These are phyloP conservation scores for Xestia rhomboidea DNA, from an alignment of 2,888 invertebrate genomes.

Conservation along the genomic window DNA sequence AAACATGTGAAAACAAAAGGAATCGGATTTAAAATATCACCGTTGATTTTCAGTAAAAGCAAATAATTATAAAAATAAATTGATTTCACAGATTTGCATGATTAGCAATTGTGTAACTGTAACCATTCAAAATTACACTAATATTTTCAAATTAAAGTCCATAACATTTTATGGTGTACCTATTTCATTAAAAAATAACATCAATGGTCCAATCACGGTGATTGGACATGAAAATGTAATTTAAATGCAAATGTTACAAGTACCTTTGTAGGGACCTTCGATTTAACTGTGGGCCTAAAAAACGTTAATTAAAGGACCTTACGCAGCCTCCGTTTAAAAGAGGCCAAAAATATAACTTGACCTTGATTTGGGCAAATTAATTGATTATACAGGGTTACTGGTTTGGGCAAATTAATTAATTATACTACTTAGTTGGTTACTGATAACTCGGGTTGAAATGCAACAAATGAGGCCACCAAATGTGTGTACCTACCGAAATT, in stretches of 20 bases:
- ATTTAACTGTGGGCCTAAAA: constrained; percentile 21
- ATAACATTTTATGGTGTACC: constrained; percentile 21
- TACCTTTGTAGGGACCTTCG: constrained; percentile 16
- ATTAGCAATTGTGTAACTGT: neutral
- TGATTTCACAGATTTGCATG: constrained; percentile 8
- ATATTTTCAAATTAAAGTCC: constrained; percentile 20
- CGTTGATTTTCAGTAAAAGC: neutral
- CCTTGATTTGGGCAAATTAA: neutral
- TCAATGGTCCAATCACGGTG: constrained; percentile 61
- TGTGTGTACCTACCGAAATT: no score
- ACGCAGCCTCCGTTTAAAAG: neutral
- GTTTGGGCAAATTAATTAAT: no score
- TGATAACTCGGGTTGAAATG: no score
- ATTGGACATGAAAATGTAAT: constrained; percentile 71
- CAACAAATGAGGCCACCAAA: no score
- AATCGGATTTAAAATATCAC: neutral
- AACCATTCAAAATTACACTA: constrained; percentile 21
- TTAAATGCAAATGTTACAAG: constrained; percentile 73
- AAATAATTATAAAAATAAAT: constrained; percentile 7
- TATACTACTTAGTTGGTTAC: no score
- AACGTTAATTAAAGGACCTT: constrained; percentile 33
- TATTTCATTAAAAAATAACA: constrained; percentile 60
- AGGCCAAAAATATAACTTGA: neutral
- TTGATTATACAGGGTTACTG: no score
- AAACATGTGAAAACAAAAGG: neutral